Base-by-base conservation (phyloP, 2,797 vertebrate genomes). In the Microctenopoma stevenorrisi region DNA sequence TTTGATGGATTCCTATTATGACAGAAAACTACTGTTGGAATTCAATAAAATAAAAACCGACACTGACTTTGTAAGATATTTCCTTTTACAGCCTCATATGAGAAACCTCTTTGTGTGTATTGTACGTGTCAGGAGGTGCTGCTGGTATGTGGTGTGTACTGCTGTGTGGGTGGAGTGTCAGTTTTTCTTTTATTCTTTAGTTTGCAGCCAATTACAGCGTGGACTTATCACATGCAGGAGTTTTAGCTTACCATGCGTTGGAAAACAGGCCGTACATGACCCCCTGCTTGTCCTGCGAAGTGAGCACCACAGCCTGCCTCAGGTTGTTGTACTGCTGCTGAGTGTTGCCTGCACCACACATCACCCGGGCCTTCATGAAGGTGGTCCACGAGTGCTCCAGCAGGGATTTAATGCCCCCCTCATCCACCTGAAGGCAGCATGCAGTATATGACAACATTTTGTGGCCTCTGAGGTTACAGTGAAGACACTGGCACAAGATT, bases 291-390 rank as follows among this genome's bases (percentile, higher is more conserved):
- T 92, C 86, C 54, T 88, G 83, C 2, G 92, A 91, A 0, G 88
- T 91, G 73, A 95, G 76, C 56, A 95, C 92, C 46, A 94, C 93
- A 0, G 94, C 88, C 56, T 94, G 93, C 63, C 68, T 92, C 86
- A 96, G 84, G 86, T 89, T 94, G 86, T 96, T 94, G 88, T 95
- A 96, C 76, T 94, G 94, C 83, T 93, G 91, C 44, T 94, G 93
- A 3, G 91, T 91, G 68, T 82, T 91, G 46, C 89, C 92, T 6
- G 90, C 82, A 0, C 95, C 94, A 2, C 95, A 96, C 89, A 94
- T 95, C 69, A 96, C 78, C 44, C 95, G 86, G 0, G 94, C 94
- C 87, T 96, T 95, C 87, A 95, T 79, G 82, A 96, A 96, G 10
- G 95, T 95, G 76, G 93, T 95, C 94, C 94, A 96, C 1, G 94